phyloP scores from a whole-genome alignment of 2,113 vertebrate species.

The Cynopterus brachyotis region DNA sequence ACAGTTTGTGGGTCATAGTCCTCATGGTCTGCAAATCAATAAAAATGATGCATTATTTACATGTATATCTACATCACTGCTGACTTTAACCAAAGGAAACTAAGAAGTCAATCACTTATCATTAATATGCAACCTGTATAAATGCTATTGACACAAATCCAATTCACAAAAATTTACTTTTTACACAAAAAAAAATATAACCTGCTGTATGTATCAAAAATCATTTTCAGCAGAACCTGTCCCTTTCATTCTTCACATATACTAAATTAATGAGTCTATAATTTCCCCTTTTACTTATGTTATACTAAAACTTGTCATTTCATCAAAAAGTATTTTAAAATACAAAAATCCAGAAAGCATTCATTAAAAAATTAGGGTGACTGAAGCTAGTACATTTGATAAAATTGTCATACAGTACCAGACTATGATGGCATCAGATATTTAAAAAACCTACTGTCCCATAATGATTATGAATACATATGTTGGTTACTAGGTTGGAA shows the following conservation, averaged over 20 bases:
- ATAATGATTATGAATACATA: neutral
- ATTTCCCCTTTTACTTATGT: neutral
- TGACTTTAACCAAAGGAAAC: neutral
- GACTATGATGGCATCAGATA: neutral
- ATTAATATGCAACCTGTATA: neutral
- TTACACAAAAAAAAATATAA: neutral
- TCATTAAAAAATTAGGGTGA: neutral
- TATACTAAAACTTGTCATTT: neutral
- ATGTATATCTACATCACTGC: neutral
- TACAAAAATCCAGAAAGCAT: neutral
- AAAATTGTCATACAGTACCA: neutral
- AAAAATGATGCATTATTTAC: slow-evolving; percentile 57
- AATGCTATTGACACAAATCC: neutral
- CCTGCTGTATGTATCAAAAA: neutral
- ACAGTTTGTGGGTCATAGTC: slow-evolving; percentile 99
- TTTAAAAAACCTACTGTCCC: neutral
- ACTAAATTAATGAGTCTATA: neutral
- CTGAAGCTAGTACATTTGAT: neutral
- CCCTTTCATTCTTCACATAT: neutral
- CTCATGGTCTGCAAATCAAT: slow-evolving; percentile 89
- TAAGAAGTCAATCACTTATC: neutral
- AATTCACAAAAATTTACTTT: neutral
- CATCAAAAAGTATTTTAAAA: neutral
- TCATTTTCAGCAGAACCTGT: neutral
- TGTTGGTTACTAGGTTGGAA: neutral